phyloP scores from a whole-genome alignment of 2,113 vertebrate species.

The Notechis scutatus region DNA sequence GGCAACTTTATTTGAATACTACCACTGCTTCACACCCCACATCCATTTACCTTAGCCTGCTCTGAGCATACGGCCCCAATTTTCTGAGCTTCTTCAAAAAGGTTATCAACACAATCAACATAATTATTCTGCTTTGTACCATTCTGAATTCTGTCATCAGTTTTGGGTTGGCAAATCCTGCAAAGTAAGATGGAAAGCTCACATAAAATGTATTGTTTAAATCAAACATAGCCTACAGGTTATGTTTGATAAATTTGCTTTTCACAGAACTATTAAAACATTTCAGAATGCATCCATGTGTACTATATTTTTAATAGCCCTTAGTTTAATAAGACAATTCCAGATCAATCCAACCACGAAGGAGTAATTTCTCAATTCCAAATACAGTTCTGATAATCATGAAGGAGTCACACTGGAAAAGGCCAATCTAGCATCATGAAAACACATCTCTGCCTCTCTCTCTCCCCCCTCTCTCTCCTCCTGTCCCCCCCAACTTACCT shows the following conservation, averaged over 20 bases:
- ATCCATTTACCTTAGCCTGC: slow-evolving; percentile 47
- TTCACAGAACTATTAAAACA: background rate
- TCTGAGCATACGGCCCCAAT: slow-evolving; percentile 59
- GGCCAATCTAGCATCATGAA: background rate
- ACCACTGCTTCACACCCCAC: background rate
- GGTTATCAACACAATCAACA: slow-evolving; percentile 68
- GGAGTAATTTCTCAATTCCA: background rate
- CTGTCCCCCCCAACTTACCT: background rate
- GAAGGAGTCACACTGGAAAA: background rate
- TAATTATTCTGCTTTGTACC: slow-evolving; percentile 49
- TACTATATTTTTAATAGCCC: background rate
- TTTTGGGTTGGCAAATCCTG: slow-evolving; percentile 68
- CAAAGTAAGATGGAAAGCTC: slow-evolving; percentile 2
- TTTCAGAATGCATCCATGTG: background rate
- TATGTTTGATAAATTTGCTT: background rate
- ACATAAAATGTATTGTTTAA: background rate
- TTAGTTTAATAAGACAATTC: background rate
- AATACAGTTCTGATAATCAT: background rate
- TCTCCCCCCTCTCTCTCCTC: background rate
- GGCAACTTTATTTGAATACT: too few species aligned
- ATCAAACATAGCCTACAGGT: background rate
- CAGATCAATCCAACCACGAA: background rate
- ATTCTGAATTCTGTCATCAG: slow-evolving; percentile 35
- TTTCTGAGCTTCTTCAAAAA: slow-evolving; percentile 75
- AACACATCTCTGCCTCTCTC: background rate